phyloP scores from a whole-genome alignment of 2,113 vertebrate species.

The Caretta caretta region DNA sequence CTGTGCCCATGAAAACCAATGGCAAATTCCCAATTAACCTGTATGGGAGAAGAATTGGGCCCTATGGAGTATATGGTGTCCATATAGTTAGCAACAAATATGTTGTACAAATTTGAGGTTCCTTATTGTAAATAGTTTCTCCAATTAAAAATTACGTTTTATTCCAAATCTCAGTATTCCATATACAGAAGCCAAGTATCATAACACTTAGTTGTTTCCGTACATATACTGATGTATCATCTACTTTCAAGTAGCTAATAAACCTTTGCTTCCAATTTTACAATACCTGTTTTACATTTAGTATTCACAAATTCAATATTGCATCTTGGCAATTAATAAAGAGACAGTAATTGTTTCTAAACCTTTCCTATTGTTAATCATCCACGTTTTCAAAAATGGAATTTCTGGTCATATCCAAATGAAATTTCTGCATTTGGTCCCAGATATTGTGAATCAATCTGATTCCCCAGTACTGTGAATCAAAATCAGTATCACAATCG shows the following conservation, averaged over 20 bases:
- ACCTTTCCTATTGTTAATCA: neutral
- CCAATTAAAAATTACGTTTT: neutral
- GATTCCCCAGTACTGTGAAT: neutral
- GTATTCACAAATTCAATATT: neutral
- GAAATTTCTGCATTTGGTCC: neutral
- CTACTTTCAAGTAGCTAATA: neutral
- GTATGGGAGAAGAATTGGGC: neutral
- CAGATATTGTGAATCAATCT: too few species aligned
- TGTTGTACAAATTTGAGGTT: too few species aligned
- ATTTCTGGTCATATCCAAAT: neutral
- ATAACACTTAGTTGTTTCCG: neutral
- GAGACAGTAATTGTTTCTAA: neutral
- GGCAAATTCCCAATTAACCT: neutral
- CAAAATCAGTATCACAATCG: neutral
- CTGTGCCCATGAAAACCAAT: neutral
- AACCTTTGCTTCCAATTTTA: neutral
- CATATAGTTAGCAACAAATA: neutral
- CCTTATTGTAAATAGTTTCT: neutral
- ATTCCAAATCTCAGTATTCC: neutral
- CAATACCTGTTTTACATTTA: neutral
- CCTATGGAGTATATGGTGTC: neutral
- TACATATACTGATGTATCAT: neutral
- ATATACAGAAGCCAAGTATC: neutral
- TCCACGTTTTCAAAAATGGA: neutral
- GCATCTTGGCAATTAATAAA: neutral